These are phyloP conservation scores for Caenorhabditis japonica DNA, from an alignment of 2,888 invertebrate genomes.

Conservation along the genomic window DNA sequence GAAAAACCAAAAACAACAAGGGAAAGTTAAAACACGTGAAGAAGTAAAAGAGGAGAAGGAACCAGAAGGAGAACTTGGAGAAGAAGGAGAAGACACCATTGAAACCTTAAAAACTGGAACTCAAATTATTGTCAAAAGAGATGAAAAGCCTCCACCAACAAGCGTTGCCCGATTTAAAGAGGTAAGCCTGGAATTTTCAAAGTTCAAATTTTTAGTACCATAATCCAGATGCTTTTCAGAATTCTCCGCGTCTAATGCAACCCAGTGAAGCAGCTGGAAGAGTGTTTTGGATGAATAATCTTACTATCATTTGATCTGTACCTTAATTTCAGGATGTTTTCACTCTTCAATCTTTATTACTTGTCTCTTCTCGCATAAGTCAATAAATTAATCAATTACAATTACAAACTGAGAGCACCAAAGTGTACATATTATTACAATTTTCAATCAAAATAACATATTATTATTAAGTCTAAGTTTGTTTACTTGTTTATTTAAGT, in stretches of 20 bases:
- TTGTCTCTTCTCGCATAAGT: too few relatives aligned
- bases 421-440: not conserved
- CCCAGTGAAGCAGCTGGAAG: slow-evolving; percentile 54
- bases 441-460: not conserved
- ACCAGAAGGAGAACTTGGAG: slow-evolving; percentile 1
- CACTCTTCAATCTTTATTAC: too few relatives aligned
- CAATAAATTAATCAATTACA: not conserved
- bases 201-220: not conserved
- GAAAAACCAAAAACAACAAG: not conserved
- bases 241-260: slow-evolving; percentile 63
- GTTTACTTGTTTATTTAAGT: slow-evolving; percentile 5
- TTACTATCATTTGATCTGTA: slow-evolving; percentile 35
- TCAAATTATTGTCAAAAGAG: slow-evolving; percentile 22
- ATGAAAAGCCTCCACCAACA: slow-evolving; percentile 42
- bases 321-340: not conserved
- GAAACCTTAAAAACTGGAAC: not conserved
- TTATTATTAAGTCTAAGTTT: too few relatives aligned
- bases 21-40: slow-evolving; percentile 1
- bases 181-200: slow-evolving; percentile 14
- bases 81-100: slow-evolving; percentile 7
- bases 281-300: slow-evolving; percentile 56
- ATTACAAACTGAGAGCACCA: not conserved
- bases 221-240: slow-evolving; percentile 54
- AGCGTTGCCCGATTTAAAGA: slow-evolving; percentile 32
- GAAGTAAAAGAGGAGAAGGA: not conserved